Evolutionary conservation across 2,888 invertebrate genomes (phyloP).

Genomic region (Sinohyriopsis cumingii): DNA sequence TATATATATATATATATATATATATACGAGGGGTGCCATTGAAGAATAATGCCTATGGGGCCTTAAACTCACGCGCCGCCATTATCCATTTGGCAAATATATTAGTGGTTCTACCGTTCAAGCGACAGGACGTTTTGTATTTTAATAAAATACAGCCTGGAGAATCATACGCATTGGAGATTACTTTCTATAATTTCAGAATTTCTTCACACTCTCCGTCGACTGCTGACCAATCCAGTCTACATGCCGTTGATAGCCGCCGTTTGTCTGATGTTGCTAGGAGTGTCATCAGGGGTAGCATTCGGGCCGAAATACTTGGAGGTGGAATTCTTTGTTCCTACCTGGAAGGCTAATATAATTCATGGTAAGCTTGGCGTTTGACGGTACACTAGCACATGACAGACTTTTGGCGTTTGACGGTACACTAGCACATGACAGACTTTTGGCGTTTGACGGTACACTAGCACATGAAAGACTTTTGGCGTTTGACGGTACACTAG

Average conservation of each 20-base stretch:
- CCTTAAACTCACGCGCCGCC: too few relatives aligned
- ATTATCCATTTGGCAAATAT: too few relatives aligned
- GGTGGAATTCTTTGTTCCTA: constrained; percentile 53
- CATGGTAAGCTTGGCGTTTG: constrained; percentile 39
- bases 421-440: background rate
- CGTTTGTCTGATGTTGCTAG: constrained; percentile 39
- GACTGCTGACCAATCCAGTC: constrained; percentile 44
- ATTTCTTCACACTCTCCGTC: constrained; percentile 36
- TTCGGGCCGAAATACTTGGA: constrained; percentile 61
- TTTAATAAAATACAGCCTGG: background rate
- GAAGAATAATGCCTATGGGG: too few relatives aligned
- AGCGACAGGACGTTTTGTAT: too few relatives aligned
- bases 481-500: too few relatives aligned
- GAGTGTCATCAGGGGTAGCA: constrained; percentile 44
- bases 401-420: too few relatives aligned
- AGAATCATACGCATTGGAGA: background rate
- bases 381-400: background rate
- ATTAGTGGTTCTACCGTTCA: too few relatives aligned
- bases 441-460: too few relatives aligned
- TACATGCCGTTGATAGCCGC: constrained; percentile 41
- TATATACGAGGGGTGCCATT: too few relatives aligned
- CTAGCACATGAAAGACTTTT: background rate
- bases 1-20: too few relatives aligned
- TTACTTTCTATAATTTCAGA: constrained; percentile 33
- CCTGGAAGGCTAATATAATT: constrained; percentile 56